Evolutionary conservation across 1,140 invertebrate species (phyloP).

Genomic region (Panagrolaimus sp.): DNA sequence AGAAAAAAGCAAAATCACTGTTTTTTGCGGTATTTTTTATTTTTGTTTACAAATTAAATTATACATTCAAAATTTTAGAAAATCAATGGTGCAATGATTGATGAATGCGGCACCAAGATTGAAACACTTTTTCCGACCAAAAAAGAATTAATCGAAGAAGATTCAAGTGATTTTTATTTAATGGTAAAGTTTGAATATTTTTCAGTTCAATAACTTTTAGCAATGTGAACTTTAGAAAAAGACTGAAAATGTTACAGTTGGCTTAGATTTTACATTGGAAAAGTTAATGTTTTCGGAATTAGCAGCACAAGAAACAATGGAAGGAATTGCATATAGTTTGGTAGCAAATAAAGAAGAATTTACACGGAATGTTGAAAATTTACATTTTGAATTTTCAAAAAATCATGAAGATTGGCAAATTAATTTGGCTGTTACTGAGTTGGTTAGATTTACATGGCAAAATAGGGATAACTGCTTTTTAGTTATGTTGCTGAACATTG

Average conservation of each 20-base stretch:
- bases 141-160: conserved; percentile 13
- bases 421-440: conserved; percentile 33
- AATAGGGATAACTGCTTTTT: neutral
- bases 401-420: conserved; percentile 37
- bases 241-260: neutral
- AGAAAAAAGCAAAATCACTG: conserved; percentile 16
- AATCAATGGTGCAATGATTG: conserved; percentile 26
- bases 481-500: conserved; percentile 30
- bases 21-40: conserved; percentile 25
- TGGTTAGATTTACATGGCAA: neutral
- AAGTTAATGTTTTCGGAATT: conserved; percentile 33
- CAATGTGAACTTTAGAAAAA: conserved; percentile 30
- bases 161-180: conserved; percentile 28
- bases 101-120: conserved; percentile 26
- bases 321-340: conserved; percentile 29
- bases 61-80: conserved; percentile 22
- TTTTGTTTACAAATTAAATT: neutral
- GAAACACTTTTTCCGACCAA: conserved; percentile 34
- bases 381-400: conserved; percentile 37
- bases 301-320: conserved; percentile 32
- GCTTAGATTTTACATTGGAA: conserved; percentile 28
- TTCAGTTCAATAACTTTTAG: conserved; percentile 24
- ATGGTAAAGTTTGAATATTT: conserved; percentile 20
- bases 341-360: conserved; percentile 25
- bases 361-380: conserved; percentile 30